These are phyloP conservation scores for Aleiodes sp. DNA, from an alignment of 1,140 invertebrate species.

Conservation along the genomic window DNA sequence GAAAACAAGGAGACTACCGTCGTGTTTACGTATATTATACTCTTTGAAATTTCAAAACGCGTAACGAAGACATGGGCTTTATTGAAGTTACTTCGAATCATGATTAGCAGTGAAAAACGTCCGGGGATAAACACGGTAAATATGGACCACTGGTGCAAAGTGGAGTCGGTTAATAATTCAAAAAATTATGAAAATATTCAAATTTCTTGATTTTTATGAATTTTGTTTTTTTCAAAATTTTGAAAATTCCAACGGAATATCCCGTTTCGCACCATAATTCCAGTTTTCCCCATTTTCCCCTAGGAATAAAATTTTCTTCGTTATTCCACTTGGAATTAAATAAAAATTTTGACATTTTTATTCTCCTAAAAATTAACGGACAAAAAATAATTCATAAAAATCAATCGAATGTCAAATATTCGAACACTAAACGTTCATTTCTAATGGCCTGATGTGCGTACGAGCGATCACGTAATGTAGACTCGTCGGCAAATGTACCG, in stretches of 20 bases:
- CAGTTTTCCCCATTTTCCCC: no score
- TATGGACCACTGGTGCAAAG: neutral
- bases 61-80: slow-evolving; percentile 7
- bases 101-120: neutral
- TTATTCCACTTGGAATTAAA: no score
- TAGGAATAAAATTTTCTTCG: no score
- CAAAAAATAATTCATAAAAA: neutral
- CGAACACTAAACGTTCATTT: neutral
- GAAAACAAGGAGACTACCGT: neutral
- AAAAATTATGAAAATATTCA: no score
- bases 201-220: no score
- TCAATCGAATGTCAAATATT: neutral
- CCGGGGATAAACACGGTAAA: neutral
- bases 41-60: neutral
- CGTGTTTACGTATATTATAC: slow-evolving; percentile 28
- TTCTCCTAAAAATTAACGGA: no score
- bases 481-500: slow-evolving; percentile 59
- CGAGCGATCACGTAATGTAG: slow-evolving; percentile 60
- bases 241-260: no score
- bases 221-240: no score
- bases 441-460: neutral
- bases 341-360: no score
- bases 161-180: no score
- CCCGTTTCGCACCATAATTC: no score
- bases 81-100: neutral